Percentiles rank a stretch among this genome's conserved stretches.
Conservation (phyloP, 2,797 vertebrate species). For the Tarsius wallacei region DNA sequence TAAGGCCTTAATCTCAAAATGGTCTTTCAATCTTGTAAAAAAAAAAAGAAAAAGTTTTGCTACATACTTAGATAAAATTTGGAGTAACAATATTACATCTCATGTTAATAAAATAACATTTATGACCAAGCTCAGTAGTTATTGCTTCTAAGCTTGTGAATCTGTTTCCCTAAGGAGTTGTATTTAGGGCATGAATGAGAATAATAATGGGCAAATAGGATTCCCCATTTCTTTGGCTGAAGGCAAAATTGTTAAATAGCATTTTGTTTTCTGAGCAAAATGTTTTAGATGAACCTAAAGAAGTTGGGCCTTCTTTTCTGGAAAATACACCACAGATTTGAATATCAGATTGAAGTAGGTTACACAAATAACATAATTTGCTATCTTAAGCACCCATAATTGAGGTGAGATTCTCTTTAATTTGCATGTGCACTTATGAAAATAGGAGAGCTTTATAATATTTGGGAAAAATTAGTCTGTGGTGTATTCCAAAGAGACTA, state of each 20-base stretch:
- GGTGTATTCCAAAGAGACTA: constrained; percentile 65
- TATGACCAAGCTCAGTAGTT: neutral
- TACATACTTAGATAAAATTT: constrained; percentile 40
- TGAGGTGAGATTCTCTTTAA: constrained; percentile 45
- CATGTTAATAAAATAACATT: neutral
- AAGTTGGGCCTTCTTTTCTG: neutral
- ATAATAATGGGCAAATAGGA: neutral
- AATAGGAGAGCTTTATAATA: constrained; percentile 58
- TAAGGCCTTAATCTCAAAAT: neutral
- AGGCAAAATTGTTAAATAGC: constrained; percentile 51
- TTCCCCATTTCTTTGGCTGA: constrained; percentile 34
- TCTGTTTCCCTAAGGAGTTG: neutral
- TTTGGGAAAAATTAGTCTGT: constrained; percentile 1
- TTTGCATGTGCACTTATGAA: constrained; percentile 54
- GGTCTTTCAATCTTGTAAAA: neutral
- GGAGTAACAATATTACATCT: neutral
- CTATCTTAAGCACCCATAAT: constrained; percentile 38
- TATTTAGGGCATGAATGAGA: neutral
- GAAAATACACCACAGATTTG: constrained; percentile 41
- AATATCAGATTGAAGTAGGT: neutral
- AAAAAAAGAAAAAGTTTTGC: neutral
- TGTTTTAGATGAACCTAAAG: constrained; percentile 37
- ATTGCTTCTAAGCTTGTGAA: neutral
- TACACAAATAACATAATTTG: constrained; percentile 16
- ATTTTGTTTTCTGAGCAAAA: constrained; percentile 35